Evolutionary conservation across 2,113 vertebrate species (phyloP).

Genomic region (Petaurus breviceps): DNA sequence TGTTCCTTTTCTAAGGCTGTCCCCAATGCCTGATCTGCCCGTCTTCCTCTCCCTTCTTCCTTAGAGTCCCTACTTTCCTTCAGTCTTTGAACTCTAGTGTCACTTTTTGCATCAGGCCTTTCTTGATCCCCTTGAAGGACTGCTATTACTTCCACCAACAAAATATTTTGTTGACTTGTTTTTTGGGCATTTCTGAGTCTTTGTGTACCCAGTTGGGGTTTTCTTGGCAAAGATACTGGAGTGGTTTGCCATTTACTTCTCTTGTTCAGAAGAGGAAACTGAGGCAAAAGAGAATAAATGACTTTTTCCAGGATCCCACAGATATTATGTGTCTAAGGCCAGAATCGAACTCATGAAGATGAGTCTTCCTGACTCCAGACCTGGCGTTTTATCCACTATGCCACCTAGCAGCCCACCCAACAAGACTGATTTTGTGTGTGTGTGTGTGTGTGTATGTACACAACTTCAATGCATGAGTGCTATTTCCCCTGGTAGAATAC

Average conservation of each 20-base stretch:
- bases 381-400: not conserved
- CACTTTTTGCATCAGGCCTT: too few relatives aligned
- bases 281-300: too few relatives aligned
- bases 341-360: not conserved
- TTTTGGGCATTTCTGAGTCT: too few relatives aligned
- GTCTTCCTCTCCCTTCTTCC: too few relatives aligned
- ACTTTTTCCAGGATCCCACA: not conserved
- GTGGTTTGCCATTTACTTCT: too few relatives aligned
- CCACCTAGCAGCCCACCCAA: not conserved
- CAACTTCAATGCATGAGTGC: not conserved
- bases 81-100: too few relatives aligned
- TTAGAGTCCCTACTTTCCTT: not conserved
- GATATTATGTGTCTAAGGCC: not conserved
- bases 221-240: too few relatives aligned
- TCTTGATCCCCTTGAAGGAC: too few relatives aligned
- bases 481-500: not conserved
- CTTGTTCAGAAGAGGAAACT: too few relatives aligned
- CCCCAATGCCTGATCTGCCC: not conserved
- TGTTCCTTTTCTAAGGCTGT: not conserved
- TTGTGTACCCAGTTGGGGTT: too few relatives aligned
- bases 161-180: too few relatives aligned
- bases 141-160: too few relatives aligned
- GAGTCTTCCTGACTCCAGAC: not conserved
- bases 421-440: not conserved
- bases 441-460: not conserved